Percentiles rank a stretch among this genome's conserved stretches.
Conservation (phyloP, 92 coral and sea anemone genomes). For the Zoanthus sociatus region DNA sequence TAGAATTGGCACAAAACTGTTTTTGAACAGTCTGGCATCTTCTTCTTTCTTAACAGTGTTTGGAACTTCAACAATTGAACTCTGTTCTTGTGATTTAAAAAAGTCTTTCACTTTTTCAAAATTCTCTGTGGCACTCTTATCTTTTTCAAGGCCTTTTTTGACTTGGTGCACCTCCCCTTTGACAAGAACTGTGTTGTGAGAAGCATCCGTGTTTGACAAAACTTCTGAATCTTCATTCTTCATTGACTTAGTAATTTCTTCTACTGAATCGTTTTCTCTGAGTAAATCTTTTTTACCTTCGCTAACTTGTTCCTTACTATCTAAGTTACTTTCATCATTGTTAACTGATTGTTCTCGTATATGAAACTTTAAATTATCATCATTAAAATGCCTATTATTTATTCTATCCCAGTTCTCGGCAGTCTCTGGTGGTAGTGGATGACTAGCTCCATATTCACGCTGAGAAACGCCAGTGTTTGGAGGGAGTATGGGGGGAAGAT, state of each 20-base stretch:
- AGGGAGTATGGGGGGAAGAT: conserved; percentile 22
- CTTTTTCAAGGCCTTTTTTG: conserved; percentile 81
- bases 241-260: conserved; percentile 21
- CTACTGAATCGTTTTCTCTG: not conserved
- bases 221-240: conserved; percentile 18
- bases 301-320: conserved; percentile 39
- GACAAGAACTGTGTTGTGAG: conserved; percentile 82
- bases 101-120: conserved; percentile 93
- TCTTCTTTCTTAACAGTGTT: conserved; percentile 89
- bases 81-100: conserved; percentile 92
- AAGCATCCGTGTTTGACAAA: not conserved
- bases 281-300: not conserved
- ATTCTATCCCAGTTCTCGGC: conserved; percentile 62
- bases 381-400: conserved; percentile 44
- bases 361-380: conserved; percentile 4
- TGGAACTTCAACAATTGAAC: conserved; percentile 96
- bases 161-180: conserved; percentile 86
- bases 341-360: conserved; percentile 26
- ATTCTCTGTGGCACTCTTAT: conserved; percentile 81
- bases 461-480: conserved; percentile 7
- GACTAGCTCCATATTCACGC: conserved; percentile 27
- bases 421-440: conserved; percentile 43
- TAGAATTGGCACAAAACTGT: conserved; percentile 77
- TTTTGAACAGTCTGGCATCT: conserved; percentile 68
- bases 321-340: conserved; percentile 29